Conservation (phyloP, 2,113 vertebrate genomes). For the Dipodomys merriami region DNA sequence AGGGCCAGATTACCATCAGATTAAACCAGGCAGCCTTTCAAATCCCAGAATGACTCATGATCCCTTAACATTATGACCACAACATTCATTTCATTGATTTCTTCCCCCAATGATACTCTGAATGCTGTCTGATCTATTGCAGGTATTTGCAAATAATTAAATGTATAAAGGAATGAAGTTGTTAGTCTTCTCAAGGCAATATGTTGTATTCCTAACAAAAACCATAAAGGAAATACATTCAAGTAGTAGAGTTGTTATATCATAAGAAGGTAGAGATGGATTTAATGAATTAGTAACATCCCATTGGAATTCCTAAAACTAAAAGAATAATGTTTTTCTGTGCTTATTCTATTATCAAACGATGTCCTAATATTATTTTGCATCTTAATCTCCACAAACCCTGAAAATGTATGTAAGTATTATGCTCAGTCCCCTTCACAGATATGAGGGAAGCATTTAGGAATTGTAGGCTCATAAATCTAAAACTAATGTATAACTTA, state of each 20-base stretch:
- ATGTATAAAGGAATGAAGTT: constrained; percentile 10
- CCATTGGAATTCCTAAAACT: not conserved
- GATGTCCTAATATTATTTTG: not conserved
- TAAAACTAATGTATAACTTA: constrained; percentile 38
- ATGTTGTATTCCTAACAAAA: constrained; percentile 1
- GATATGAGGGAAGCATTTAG: not conserved
- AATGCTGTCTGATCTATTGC: not conserved
- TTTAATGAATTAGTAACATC: not conserved
- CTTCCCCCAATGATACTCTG: not conserved
- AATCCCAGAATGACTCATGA: not conserved
- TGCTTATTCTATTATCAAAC: not conserved
- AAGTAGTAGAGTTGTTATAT: not conserved
- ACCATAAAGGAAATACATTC: not conserved
- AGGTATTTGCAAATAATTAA: not conserved
- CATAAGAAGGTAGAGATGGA: not conserved
- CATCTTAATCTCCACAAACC: not conserved
- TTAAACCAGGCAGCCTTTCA: not conserved
- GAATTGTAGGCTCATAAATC: constrained; percentile 44
- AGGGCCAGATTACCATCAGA: constrained; percentile 6
- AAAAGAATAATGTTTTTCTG: constrained; percentile 12
- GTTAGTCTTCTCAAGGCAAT: constrained; percentile 9
- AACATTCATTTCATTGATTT: not conserved
- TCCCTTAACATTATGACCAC: not conserved
- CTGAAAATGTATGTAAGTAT: not conserved
- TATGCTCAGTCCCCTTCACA: not conserved